phyloP scores from a whole-genome alignment of 2,888 invertebrate species.

The Polymixis flavicincta region DNA sequence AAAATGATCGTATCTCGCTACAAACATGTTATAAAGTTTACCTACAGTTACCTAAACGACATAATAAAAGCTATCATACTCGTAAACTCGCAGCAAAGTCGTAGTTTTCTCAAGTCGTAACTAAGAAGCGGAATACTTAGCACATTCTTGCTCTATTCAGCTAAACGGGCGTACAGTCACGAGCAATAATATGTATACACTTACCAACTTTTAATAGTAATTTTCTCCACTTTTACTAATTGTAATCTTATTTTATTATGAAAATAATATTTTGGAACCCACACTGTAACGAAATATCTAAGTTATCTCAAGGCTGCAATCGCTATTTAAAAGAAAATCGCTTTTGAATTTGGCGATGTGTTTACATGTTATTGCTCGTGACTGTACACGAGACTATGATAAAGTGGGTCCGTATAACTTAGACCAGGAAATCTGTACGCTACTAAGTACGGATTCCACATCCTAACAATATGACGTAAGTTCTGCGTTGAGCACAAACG shows the following conservation, averaged over 20 bases:
- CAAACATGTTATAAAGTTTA: constrained; percentile 7
- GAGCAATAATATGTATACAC: no score
- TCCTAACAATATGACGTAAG: constrained; percentile 67
- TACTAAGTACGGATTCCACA: constrained; percentile 62
- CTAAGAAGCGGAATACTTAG: constrained; percentile 71
- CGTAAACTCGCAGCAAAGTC: constrained; percentile 65
- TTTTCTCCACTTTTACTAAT: no score
- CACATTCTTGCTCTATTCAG: constrained; percentile 72
- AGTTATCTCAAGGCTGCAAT: no score
- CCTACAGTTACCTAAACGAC: constrained; percentile 26
- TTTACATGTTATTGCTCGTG: no score
- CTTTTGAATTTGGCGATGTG: no score
- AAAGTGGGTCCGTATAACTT: constrained; percentile 75
- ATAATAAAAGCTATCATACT: constrained; percentile 60
- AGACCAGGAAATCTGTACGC: constrained; percentile 70
- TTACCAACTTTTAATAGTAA: no score
- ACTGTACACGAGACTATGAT: constrained; percentile 73
- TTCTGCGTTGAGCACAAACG: constrained; percentile 70
- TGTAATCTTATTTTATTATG: no score
- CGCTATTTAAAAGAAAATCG: no score
- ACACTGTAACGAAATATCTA: no score
- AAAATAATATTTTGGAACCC: no score
- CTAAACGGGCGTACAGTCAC: constrained; percentile 56
- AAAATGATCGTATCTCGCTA: background rate
- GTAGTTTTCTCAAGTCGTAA: constrained; percentile 66